A percentile compares a stretch with the other conserved stretches of the same genome.
Evolutionary conservation across 2,888 invertebrate species (phyloP).

Genomic region (Nemotelus nigrinus): DNA sequence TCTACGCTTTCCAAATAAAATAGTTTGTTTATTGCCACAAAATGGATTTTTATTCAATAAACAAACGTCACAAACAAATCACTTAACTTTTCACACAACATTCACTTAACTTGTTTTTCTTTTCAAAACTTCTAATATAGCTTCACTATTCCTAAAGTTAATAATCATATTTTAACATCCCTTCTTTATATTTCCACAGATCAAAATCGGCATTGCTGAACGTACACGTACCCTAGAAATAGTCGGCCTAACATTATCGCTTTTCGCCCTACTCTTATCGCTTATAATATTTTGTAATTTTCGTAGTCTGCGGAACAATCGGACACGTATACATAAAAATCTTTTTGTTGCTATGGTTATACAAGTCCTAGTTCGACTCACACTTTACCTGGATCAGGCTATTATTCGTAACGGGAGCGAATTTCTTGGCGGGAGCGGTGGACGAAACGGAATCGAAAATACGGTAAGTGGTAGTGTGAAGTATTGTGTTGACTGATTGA

Average conservation of each 20-base stretch:
- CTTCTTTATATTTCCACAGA: conserved; percentile 62
- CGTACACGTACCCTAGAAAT: conserved; percentile 81
- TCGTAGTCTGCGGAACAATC: conserved; percentile 80
- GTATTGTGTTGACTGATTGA: too few relatives aligned
- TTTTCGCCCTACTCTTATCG: conserved; percentile 78
- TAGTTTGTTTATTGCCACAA: too few relatives aligned
- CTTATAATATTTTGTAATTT: conserved; percentile 84
- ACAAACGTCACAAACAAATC: too few relatives aligned
- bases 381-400: conserved; percentile 80
- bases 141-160: too few relatives aligned
- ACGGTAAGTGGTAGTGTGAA: conserved; percentile 67
- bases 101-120: too few relatives aligned
- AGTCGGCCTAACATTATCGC: conserved; percentile 83
- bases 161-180: neutral
- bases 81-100: too few relatives aligned
- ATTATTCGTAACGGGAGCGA: conserved; percentile 65
- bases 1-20: too few relatives aligned
- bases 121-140: too few relatives aligned
- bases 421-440: conserved; percentile 56
- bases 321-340: conserved; percentile 87
- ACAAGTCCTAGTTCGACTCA: conserved; percentile 78
- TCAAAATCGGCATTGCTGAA: conserved; percentile 74
- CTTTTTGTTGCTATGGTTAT: conserved; percentile 84
- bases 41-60: too few relatives aligned
- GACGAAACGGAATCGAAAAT: conserved; percentile 71